Conservation (phyloP, 2,113 vertebrate genomes). For the Dipodomys merriami region DNA sequence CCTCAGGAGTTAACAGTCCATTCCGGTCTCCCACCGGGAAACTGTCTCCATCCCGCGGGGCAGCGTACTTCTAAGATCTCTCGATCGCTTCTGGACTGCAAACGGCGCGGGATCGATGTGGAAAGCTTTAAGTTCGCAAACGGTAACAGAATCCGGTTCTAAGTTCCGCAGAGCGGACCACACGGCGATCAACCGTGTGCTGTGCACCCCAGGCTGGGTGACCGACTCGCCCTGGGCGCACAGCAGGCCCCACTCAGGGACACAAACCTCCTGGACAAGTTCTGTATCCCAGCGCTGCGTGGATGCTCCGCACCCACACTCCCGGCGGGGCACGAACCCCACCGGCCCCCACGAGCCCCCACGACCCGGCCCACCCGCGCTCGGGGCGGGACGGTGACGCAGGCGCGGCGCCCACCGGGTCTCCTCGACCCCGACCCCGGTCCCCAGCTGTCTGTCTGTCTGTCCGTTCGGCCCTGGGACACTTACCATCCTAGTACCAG, state of each 20-base stretch:
- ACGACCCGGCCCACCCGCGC: not conserved
- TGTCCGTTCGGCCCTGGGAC: not conserved
- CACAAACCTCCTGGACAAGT: not conserved
- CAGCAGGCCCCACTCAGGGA: not conserved
- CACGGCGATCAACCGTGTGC: not conserved
- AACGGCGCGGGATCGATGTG: not conserved
- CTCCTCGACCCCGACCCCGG: not conserved
- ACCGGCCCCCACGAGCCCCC: not conserved
- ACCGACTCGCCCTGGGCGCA: not conserved
- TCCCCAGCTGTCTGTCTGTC: not conserved
- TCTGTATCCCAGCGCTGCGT: not conserved
- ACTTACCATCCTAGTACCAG: constrained; percentile 95
- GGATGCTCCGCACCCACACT: not conserved
- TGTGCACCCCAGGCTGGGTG: not conserved
- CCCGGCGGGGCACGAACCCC: not conserved
- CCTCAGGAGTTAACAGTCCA: not conserved
- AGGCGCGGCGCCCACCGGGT: not conserved
- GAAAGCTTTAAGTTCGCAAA: not conserved
- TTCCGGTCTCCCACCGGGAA: not conserved
- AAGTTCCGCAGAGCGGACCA: not conserved
- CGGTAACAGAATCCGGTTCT: not conserved
- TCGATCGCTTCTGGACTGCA: not conserved
- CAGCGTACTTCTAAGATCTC: not conserved
- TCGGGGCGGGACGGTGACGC: not conserved
- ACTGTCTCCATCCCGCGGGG: not conserved